A percentile compares a stretch with the other conserved stretches of the same genome.
Evolutionary conservation across 2,888 invertebrate genomes (phyloP).

Genomic region (Cryptosula pallasiana): DNA sequence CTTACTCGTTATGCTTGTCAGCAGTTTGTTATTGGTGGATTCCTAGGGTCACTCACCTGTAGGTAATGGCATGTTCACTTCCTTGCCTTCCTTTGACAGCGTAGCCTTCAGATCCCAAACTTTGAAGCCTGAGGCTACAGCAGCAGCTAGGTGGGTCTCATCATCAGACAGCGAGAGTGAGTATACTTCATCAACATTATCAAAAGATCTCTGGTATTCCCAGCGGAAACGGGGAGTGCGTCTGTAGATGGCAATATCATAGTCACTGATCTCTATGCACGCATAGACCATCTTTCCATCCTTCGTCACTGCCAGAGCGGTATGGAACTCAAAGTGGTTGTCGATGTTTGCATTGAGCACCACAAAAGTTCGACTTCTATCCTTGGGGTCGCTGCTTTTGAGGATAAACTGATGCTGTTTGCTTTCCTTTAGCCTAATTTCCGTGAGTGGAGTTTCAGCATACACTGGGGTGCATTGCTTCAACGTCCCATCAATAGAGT

Average conservation of each 20-base stretch:
- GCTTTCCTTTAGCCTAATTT: conserved; percentile 14
- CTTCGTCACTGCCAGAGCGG: conserved; percentile 43
- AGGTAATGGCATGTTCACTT: conserved; percentile 35
- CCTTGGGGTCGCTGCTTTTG: conserved; percentile 34
- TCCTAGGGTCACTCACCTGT: conserved; percentile 31
- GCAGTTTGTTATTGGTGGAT: too few species aligned
- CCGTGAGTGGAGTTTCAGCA: conserved; percentile 14
- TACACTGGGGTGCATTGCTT: conserved; percentile 22
- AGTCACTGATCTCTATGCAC: conserved; percentile 51
- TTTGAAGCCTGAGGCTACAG: conserved; percentile 49
- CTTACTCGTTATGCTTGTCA: too few species aligned
- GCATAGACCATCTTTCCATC: conserved; percentile 42
- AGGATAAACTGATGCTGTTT: conserved; percentile 18
- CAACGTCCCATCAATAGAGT: conserved; percentile 53
- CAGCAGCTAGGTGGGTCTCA: conserved; percentile 73
- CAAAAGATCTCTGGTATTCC: conserved; percentile 44
- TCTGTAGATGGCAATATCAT: conserved; percentile 44
- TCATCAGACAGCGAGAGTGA: conserved; percentile 72
- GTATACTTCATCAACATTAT: conserved; percentile 45
- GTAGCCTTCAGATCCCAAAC: conserved; percentile 49
- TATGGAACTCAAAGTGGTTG: conserved; percentile 50
- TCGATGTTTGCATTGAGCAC: conserved; percentile 35
- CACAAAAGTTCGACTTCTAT: conserved; percentile 43
- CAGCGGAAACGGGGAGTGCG: conserved; percentile 30
- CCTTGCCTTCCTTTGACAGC: conserved; percentile 25